Conservation (phyloP, 2,797 vertebrate species). For the Merluccius polli region DNA sequence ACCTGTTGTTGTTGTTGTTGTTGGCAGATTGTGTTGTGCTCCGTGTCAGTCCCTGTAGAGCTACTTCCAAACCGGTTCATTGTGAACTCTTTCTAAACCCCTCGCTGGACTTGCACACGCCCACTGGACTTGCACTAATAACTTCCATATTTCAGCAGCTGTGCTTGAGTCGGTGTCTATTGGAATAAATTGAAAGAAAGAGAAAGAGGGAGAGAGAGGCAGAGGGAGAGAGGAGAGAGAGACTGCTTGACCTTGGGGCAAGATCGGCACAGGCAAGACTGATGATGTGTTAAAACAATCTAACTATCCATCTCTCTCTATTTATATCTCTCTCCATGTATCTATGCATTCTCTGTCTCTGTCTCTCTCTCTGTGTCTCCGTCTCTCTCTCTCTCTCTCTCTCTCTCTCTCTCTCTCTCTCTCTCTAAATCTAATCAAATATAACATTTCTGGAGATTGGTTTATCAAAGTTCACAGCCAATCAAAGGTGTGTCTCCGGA, state of each 20-base stretch:
- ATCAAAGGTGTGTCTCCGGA: not conserved
- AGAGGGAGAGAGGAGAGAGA: constrained; percentile 16
- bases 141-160: not conserved
- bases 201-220: constrained; percentile 6
- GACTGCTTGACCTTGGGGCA: constrained; percentile 54
- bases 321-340: not conserved
- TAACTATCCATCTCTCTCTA: not conserved
- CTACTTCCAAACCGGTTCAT: not conserved
- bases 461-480: not conserved
- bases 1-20: not conserved
- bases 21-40: not conserved
- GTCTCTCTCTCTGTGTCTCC: no score
- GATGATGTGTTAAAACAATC: constrained; percentile 41
- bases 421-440: not conserved
- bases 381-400: not conserved
- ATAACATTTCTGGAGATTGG: not conserved
- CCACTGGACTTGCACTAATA: not conserved
- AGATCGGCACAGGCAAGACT: constrained; percentile 37
- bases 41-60: not conserved
- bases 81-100: not conserved
- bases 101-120: no score
- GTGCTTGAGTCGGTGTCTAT: not conserved
- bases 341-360: not conserved
- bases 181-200: not conserved
- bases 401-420: not conserved